A percentile compares a stretch with the other conserved stretches of the same genome.
Evolutionary conservation across 2,888 invertebrate species (phyloP).

Genomic region (Dynastes tityus): DNA sequence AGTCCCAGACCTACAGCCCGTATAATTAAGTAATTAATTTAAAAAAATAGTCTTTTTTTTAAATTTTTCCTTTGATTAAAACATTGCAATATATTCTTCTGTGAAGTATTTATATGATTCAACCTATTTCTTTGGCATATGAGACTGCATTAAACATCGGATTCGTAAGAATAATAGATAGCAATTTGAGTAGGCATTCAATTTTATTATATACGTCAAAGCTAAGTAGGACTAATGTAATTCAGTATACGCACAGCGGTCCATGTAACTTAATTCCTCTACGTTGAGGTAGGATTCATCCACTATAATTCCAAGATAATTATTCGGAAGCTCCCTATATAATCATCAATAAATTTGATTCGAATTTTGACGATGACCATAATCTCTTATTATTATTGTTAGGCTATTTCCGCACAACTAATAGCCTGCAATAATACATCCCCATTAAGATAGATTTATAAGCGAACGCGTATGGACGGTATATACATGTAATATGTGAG

Average conservation of each 20-base stretch:
- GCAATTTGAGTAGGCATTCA: too few relatives aligned
- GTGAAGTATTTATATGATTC: too few relatives aligned
- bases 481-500: neutral
- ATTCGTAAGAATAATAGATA: too few relatives aligned
- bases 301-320: slow-evolving; percentile 5
- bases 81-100: too few relatives aligned
- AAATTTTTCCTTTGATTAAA: too few relatives aligned
- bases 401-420: slow-evolving; percentile 26
- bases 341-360: slow-evolving; percentile 31
- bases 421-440: slow-evolving; percentile 36
- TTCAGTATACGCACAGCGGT: neutral
- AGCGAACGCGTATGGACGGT: neutral
- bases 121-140: too few relatives aligned
- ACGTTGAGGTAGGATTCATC: neutral
- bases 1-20: too few relatives aligned
- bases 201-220: too few relatives aligned
- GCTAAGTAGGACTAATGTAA: neutral
- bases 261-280: neutral
- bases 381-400: slow-evolving; percentile 34
- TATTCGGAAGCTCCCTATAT: neutral
- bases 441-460: slow-evolving; percentile 41
- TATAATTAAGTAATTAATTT: too few relatives aligned
- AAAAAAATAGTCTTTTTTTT: too few relatives aligned
- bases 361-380: slow-evolving; percentile 22
- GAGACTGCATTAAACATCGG: too few relatives aligned